A percentile compares a stretch with the other conserved stretches of the same genome.
Evolutionary conservation across 2,113 vertebrate genomes (phyloP).

Genomic region (Platysternon megacephalum): DNA sequence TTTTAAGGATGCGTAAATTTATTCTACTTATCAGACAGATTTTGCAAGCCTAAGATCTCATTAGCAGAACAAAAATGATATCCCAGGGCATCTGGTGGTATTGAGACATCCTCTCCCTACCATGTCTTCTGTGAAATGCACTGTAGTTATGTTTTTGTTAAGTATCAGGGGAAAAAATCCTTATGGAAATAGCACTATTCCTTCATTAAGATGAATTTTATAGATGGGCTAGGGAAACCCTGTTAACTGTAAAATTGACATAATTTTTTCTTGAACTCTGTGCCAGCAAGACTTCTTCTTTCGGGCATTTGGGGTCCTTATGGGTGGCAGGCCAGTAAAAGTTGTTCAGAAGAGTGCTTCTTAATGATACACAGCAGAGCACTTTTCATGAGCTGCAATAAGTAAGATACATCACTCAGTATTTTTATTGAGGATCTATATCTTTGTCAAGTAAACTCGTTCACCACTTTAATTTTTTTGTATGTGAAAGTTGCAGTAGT

Average conservation of each 20-base stretch:
- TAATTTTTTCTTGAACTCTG: neutral
- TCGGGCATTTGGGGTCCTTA: neutral
- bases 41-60: neutral
- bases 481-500: constrained; percentile 29
- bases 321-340: neutral
- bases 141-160: neutral
- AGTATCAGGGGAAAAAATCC: neutral
- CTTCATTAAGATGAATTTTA: neutral
- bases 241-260: neutral
- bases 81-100: neutral
- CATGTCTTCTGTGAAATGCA: neutral
- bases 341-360: neutral
- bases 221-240: neutral
- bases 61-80: neutral
- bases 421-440: constrained; percentile 21
- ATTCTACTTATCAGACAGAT: neutral
- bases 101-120: neutral
- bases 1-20: neutral
- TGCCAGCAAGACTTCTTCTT: neutral
- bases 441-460: constrained; percentile 40
- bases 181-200: neutral
- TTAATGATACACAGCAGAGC: neutral
- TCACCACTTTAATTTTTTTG: constrained; percentile 24
- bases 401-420: neutral
- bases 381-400: constrained; percentile 5